Percentiles rank a stretch among this genome's conserved stretches.
Conservation (phyloP, 1,140 invertebrate genomes). For the Geopemphigus sp. region DNA sequence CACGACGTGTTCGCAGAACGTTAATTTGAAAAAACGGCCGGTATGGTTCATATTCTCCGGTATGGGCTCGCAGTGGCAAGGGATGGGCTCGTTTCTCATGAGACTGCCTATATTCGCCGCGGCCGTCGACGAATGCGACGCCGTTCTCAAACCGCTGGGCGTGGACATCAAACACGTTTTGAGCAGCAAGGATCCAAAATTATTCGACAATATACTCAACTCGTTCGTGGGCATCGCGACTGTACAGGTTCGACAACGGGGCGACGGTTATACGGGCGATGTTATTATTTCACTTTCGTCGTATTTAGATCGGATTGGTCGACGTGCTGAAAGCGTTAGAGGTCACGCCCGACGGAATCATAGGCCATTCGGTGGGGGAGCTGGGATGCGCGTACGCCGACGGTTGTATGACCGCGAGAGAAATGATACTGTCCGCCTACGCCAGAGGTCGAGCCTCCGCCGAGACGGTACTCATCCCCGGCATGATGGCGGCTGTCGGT, state of each 20-base stretch:
- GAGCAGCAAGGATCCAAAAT: constrained; percentile 60
- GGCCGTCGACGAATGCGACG: constrained; percentile 63
- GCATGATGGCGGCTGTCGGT: constrained; percentile 63
- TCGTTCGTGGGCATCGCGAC: constrained; percentile 74
- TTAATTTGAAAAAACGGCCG: neutral
- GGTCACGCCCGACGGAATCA: constrained; percentile 64
- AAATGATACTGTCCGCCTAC: constrained; percentile 66
- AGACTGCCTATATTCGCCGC: constrained; percentile 65
- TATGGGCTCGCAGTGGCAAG: constrained; percentile 68
- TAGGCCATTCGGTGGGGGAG: constrained; percentile 69
- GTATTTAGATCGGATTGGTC: constrained; percentile 68
- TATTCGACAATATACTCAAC: constrained; percentile 63
- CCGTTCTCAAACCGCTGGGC: constrained; percentile 60
- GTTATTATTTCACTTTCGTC: too few relatives aligned
- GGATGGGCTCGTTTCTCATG: constrained; percentile 65
- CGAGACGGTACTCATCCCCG: constrained; percentile 59
- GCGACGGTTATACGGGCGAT: too few relatives aligned
- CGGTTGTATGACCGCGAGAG: constrained; percentile 65
- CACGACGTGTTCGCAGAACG: neutral
- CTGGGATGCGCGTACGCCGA: constrained; percentile 71
- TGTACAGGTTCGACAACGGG: constrained; percentile 65
- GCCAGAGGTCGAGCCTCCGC: constrained; percentile 63
- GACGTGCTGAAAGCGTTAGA: constrained; percentile 61
- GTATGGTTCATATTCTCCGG: constrained; percentile 63
- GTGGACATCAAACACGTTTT: constrained; percentile 66